phyloP scores from a whole-genome alignment of 2,113 vertebrate species.

The Cyanoliseus patagonus region DNA sequence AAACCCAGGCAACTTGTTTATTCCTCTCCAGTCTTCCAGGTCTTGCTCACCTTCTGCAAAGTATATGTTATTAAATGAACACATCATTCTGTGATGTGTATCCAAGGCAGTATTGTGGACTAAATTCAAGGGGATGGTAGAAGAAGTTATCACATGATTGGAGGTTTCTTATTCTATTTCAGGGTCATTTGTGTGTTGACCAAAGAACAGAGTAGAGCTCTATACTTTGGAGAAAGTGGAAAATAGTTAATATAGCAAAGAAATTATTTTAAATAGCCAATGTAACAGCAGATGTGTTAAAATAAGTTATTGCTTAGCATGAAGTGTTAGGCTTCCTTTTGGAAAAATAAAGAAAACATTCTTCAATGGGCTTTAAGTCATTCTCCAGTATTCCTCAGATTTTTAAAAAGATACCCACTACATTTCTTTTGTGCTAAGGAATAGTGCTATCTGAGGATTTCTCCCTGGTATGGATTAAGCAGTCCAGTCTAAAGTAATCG shows the following conservation, averaged over 20 bases:
- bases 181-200: neutral
- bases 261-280: neutral
- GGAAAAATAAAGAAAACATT: neutral
- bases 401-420: neutral
- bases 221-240: neutral
- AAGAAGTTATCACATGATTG: neutral
- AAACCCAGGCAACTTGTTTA: neutral
- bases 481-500: neutral
- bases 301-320: neutral
- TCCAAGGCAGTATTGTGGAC: neutral
- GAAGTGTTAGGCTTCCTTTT: neutral
- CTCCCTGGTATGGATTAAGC: neutral
- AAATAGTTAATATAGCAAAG: neutral
- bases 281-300: neutral
- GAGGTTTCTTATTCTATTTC: neutral
- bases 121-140: neutral
- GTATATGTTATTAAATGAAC: neutral
- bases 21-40: neutral
- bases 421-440: neutral
- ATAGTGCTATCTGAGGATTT: neutral
- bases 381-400: neutral
- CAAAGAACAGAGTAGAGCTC: neutral
- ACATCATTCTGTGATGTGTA: neutral
- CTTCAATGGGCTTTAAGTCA: neutral
- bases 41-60: neutral